These are phyloP conservation scores for Arge pagana DNA, from an alignment of 2,888 invertebrate species.

Conservation along the genomic window DNA sequence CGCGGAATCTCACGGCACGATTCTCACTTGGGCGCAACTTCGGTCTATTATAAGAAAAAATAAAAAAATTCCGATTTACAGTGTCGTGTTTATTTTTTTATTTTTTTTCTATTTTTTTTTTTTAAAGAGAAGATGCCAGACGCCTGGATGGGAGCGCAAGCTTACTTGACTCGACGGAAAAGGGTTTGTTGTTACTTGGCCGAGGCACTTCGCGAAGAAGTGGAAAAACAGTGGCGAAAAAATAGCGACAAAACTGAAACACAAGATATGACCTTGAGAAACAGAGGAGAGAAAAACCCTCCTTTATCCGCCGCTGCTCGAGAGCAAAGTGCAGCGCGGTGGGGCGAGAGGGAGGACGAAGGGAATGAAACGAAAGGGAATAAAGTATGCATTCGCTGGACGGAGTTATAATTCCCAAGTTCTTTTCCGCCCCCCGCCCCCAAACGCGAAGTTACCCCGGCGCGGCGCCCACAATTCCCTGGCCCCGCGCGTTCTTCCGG, in stretches of 20 bases:
- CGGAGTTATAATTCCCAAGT: slow-evolving; percentile 41
- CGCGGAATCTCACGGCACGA: slow-evolving; percentile 9
- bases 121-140: background rate
- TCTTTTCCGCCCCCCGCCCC: slow-evolving; percentile 34
- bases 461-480: too few relatives aligned
- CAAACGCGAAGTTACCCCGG: too few relatives aligned
- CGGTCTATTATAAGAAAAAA: slow-evolving; percentile 4
- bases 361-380: slow-evolving; percentile 32
- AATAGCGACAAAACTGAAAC: background rate
- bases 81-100: background rate
- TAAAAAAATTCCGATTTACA: slow-evolving; percentile 7
- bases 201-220: background rate
- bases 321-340: slow-evolving; percentile 12
- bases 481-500: too few relatives aligned
- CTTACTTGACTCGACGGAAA: too few relatives aligned
- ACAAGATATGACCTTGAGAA: background rate
- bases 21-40: slow-evolving; percentile 4
- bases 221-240: background rate
- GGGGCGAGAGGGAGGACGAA: slow-evolving; percentile 29
- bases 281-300: background rate
- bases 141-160: too few relatives aligned
- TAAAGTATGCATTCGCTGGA: slow-evolving; percentile 44
- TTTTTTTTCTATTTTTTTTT: background rate
- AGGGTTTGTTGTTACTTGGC: too few relatives aligned
- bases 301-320: slow-evolving; percentile 19